Evolutionary conservation across 2,113 vertebrate species (phyloP).

Genomic region (Eretmochelys imbricata): DNA sequence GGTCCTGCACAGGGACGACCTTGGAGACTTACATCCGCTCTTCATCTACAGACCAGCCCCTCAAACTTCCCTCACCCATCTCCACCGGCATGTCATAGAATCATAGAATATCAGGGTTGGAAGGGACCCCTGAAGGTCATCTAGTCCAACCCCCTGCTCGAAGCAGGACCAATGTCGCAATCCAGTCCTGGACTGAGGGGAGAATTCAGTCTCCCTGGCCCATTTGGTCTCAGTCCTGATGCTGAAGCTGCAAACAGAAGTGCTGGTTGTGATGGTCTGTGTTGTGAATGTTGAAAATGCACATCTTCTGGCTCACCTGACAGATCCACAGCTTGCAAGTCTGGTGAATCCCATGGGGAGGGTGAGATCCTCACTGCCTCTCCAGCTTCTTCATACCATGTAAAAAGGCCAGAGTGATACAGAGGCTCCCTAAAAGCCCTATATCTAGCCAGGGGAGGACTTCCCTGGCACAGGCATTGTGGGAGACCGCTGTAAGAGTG

Average conservation of each 20-base stretch:
- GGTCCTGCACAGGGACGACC: not conserved
- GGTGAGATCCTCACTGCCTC: not conserved
- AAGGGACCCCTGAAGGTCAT: too few relatives aligned
- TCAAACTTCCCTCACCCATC: too few relatives aligned
- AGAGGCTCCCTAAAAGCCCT: not conserved
- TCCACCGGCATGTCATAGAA: too few relatives aligned
- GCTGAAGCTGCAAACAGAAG: slow-evolving; percentile 25
- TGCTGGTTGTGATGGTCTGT: slow-evolving; percentile 28
- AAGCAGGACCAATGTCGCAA: too few relatives aligned
- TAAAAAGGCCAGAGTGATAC: slow-evolving; percentile 15
- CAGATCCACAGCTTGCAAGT: slow-evolving; percentile 28
- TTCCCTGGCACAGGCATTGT: not conserved
- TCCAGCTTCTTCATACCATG: not conserved
- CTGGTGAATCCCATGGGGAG: slow-evolving; percentile 27
- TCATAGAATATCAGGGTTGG: too few relatives aligned
- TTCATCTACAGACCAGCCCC: not conserved
- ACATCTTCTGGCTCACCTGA: slow-evolving; percentile 22
- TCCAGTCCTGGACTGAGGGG: not conserved
- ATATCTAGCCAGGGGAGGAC: not conserved
- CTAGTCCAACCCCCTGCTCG: too few relatives aligned
- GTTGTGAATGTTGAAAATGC: slow-evolving; percentile 49
- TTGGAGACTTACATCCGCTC: not conserved
- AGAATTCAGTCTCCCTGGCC: not conserved
- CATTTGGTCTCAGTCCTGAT: not conserved
- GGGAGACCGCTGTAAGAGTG: not conserved